Evolutionary conservation across 2,113 vertebrate genomes (phyloP).

Genomic region (Microcebus murinus): DNA sequence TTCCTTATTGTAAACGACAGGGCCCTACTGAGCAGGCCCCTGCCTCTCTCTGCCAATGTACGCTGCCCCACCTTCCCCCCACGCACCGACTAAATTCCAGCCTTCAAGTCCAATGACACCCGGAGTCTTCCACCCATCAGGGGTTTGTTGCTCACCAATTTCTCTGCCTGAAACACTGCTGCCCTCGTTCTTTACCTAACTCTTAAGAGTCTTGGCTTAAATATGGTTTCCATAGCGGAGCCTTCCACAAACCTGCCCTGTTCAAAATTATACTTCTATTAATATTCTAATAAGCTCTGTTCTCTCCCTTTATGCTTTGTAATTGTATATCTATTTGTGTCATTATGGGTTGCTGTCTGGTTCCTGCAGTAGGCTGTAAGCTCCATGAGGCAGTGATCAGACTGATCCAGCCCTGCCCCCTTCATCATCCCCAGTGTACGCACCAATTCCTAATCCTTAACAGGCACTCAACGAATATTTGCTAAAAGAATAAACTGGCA

Average conservation of each 20-base stretch:
- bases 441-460: not conserved
- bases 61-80: not conserved
- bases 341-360: not conserved
- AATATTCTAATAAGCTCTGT: not conserved
- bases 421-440: not conserved
- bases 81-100: not conserved
- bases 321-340: not conserved
- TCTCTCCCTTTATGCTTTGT: not conserved
- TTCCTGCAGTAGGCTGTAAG: not conserved
- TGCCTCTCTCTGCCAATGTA: not conserved
- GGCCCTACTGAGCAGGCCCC: not conserved
- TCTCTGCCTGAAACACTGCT: not conserved
- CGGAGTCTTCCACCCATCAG: not conserved
- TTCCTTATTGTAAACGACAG: not conserved
- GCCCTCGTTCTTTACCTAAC: not conserved
- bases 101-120: not conserved
- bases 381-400: not conserved
- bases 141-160: too few species aligned
- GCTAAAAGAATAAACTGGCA: not conserved
- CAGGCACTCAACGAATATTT: not conserved
- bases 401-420: rapidly evolving
- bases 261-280: not conserved
- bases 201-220: not conserved
- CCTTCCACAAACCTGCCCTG: not conserved
- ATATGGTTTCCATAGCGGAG: not conserved